Conservation (phyloP, 2,888 invertebrate species). For the Drosophila niveifrons region DNA sequence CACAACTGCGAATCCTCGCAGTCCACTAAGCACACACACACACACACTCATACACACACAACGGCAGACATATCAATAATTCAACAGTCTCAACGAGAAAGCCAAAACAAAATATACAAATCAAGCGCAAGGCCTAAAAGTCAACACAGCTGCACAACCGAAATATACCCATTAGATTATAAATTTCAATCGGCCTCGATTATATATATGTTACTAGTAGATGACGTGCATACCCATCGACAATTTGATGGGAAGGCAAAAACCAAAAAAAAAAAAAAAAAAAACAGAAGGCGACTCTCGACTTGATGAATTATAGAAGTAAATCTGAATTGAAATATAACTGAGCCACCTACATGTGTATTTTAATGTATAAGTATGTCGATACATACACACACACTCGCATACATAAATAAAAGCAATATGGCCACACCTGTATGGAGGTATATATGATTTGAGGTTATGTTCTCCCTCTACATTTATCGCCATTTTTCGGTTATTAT, state of each 20-base stretch:
- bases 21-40: slow-evolving; percentile 50
- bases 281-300: slow-evolving; percentile 40
- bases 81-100: slow-evolving; percentile 63
- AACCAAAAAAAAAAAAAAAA: too few relatives aligned
- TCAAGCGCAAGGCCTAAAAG: slow-evolving; percentile 26
- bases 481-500: slow-evolving; percentile 67
- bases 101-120: slow-evolving; percentile 58
- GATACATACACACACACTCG: slow-evolving; percentile 14
- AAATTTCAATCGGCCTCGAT: background rate
- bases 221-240: slow-evolving; percentile 8
- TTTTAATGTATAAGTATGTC: slow-evolving; percentile 24
- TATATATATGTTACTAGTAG: too few relatives aligned
- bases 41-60: slow-evolving; percentile 2
- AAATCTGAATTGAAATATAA: slow-evolving; percentile 77
- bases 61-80: slow-evolving; percentile 70
- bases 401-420: slow-evolving; percentile 21
- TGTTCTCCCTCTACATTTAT: slow-evolving; percentile 47
- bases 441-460: slow-evolving; percentile 20
- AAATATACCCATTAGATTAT: slow-evolving; percentile 11
- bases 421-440: slow-evolving; percentile 19
- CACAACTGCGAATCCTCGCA: slow-evolving; percentile 53
- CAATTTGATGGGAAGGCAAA: slow-evolving; percentile 18
- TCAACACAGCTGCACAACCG: slow-evolving; percentile 3
- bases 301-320: slow-evolving; percentile 77
- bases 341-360: slow-evolving; percentile 34